These are phyloP conservation scores for Trisateles emortualis DNA, from an alignment of 2,888 invertebrate species.

Conservation along the genomic window DNA sequence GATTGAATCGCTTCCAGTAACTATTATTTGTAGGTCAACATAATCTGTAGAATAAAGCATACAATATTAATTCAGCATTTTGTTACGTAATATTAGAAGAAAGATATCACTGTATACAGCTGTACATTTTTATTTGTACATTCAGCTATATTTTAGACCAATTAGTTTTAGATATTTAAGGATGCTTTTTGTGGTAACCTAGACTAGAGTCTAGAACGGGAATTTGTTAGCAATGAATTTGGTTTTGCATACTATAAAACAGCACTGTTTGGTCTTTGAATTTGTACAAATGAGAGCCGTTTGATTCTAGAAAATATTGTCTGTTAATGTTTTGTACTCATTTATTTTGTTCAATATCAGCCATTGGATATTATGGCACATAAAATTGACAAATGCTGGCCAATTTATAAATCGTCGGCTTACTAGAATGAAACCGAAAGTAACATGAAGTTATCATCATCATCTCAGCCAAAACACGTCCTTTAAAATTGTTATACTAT, in stretches of 20 bases:
- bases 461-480: too few species aligned
- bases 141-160: constrained; percentile 15
- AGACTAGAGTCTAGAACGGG: constrained; percentile 4
- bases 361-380: constrained; percentile 1
- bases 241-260: constrained; percentile 3
- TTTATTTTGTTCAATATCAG: neutral
- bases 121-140: constrained; percentile 7
- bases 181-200: constrained; percentile 2
- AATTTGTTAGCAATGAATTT: neutral
- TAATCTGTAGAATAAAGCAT: constrained; percentile 3
- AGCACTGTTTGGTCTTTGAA: neutral
- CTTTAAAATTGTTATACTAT: too few species aligned
- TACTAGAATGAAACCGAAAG: neutral
- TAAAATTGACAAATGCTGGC: neutral
- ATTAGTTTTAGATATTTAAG: constrained; percentile 3
- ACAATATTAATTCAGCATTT: constrained; percentile 11
- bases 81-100: constrained; percentile 14
- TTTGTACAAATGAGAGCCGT: neutral
- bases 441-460: too few species aligned
- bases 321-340: neutral
- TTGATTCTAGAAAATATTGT: neutral
- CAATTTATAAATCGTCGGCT: neutral
- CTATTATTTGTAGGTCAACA: constrained; percentile 7
- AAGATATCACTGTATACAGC: neutral
- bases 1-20: constrained; percentile 28